These are phyloP conservation scores for Cephus pulcher DNA, from an alignment of 2,888 invertebrate genomes.

Conservation along the genomic window DNA sequence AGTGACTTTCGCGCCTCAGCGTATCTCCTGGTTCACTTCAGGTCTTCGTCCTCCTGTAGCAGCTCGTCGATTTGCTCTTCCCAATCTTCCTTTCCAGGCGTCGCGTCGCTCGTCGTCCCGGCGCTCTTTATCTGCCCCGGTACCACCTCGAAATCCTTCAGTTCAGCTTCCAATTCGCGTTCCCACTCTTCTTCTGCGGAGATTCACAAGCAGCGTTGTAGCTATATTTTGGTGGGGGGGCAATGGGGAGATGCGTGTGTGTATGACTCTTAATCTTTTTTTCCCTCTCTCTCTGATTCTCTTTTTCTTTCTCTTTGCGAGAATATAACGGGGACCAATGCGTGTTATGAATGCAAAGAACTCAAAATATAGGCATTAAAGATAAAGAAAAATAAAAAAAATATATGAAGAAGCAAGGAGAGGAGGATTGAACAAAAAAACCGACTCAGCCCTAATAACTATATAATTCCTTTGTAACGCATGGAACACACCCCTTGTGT, in stretches of 20 bases:
- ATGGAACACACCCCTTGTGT: not conserved
- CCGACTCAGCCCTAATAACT: not conserved
- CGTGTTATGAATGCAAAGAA: not conserved
- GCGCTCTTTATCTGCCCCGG: constrained; percentile 62
- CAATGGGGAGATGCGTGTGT: constrained; percentile 43
- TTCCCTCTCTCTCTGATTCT: constrained; percentile 5
- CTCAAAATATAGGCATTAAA: not conserved
- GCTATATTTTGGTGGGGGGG: constrained; percentile 52
- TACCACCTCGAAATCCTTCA: constrained; percentile 95
- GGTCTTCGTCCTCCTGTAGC: constrained; percentile 72
- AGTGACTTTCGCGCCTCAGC: not conserved
- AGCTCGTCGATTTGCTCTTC: constrained; percentile 80
- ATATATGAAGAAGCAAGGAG: not conserved
- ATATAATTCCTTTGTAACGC: not conserved
- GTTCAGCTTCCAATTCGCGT: constrained; percentile 93
- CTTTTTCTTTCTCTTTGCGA: not conserved
- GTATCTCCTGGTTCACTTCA: constrained; percentile 67
- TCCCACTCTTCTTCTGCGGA: constrained; percentile 91
- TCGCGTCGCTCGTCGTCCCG: constrained; percentile 15
- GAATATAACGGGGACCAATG: not conserved
- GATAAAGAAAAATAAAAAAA: not conserved
- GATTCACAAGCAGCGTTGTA: constrained; percentile 62
- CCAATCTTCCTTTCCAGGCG: constrained; percentile 70
- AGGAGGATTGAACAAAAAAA: not conserved
- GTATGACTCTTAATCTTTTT: constrained; percentile 9